Evolutionary conservation across 2,113 vertebrate genomes (phyloP), one percentile per base, ranked within the genome.

Genomic region (Nycticorax nycticorax): DNA sequence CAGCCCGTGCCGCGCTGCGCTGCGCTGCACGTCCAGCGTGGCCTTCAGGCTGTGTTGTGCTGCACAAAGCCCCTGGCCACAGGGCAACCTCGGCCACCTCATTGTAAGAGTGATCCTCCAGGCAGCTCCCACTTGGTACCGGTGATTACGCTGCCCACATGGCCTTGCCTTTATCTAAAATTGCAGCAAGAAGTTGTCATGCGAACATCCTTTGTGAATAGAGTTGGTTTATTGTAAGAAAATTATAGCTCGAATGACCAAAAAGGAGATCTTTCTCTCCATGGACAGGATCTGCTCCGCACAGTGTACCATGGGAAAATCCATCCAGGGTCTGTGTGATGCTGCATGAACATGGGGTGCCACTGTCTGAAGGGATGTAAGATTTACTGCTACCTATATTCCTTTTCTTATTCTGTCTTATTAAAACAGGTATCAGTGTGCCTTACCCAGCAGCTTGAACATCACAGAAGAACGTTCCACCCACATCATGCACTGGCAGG

Each of bases 321-420:
- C 45, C n/a, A 59, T 21, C n/a, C 3, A 3, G 20, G 35, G 8
- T 77, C 20, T 12, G 5, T 76, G 62, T 0, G 1, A 62, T 62
- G 64, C 32, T 57, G 45, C 59, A 50, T 0, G 7, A 77, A 71
- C 5, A 6, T 8, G 6, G 24, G 21, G 17, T 39, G 24, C 59
- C 24, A 6, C 62, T 63, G 33, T 47, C 56, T 83, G 48, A 63
- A 89, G n/a, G 23, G 68, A 39, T 4, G 1, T 52, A 52, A 88
- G 45, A 55, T 77, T 64, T 92, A 14, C 62, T 93, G 24, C n/a
- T 87, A 37, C 71, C 77, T 84, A 1, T 81, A 67, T 62, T 94
- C 30, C 21, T 87, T 27, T 56, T 84, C 55, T 89, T 62, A n/a
- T 73, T 76, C 59, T 77, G 24, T 71, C 56, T 77, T 87, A 62